These are phyloP conservation scores for Tachysurus vachellii DNA, from an alignment of 2,113 vertebrate genomes.

Conservation along the genomic window DNA sequence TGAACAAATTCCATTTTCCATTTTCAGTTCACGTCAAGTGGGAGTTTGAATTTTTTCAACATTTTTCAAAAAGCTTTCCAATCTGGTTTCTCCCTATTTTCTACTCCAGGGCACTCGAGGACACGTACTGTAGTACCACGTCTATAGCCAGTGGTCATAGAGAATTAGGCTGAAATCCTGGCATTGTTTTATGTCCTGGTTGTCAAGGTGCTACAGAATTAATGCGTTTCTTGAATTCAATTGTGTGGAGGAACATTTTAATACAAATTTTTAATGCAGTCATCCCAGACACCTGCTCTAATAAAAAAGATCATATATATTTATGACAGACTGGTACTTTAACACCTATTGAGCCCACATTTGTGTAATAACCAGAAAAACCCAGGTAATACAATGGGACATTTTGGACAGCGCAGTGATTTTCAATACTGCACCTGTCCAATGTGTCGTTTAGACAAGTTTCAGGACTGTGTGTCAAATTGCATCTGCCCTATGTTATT, in stretches of 20 bases:
- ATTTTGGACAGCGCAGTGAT: conserved; percentile 13
- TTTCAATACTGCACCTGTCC: background rate
- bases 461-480: conserved; percentile 9
- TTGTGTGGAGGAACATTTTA: background rate
- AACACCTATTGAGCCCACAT: background rate
- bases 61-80: background rate
- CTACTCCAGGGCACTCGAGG: background rate
- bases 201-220: background rate
- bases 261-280: background rate
- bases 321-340: background rate
- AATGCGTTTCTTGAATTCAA: background rate
- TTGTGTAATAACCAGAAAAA: conserved; percentile 12
- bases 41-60: background rate
- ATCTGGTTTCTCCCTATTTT: background rate
- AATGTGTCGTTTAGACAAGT: background rate
- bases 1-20: background rate
- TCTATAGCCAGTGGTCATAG: background rate
- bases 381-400: background rate
- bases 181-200: background rate
- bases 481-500: background rate
- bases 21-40: background rate
- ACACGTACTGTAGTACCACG: background rate
- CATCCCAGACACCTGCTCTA: background rate
- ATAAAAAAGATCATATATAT: background rate
- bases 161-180: background rate